Percentiles rank a stretch among this genome's conserved stretches.
These are phyloP conservation scores for Bergia puertoricense DNA, from an alignment of 92 coral and sea anemone genomes.

Conservation along the genomic window DNA sequence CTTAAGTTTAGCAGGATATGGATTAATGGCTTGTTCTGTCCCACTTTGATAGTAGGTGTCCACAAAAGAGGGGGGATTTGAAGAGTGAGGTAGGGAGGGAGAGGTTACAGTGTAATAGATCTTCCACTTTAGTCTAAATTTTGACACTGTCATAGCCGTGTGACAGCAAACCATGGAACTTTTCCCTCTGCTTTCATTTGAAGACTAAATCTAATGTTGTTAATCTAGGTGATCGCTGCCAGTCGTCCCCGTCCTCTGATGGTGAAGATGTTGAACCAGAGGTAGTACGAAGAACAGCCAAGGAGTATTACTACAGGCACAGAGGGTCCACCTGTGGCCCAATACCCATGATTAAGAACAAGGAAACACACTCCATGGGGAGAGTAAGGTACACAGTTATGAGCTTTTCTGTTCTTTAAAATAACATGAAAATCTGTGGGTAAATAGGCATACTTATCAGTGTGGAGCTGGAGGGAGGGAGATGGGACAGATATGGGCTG, in stretches of 20 bases:
- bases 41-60: not conserved
- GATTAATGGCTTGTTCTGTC: not conserved
- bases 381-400: slow-evolving; percentile 7
- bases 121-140: not conserved
- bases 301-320: slow-evolving; percentile 79
- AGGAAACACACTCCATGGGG: slow-evolving; percentile 7
- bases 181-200: not conserved
- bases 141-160: not conserved
- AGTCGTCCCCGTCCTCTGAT: slow-evolving; percentile 75
- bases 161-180: not conserved
- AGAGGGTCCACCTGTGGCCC: slow-evolving; percentile 81
- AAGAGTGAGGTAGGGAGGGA: too few species aligned
- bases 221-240: slow-evolving; percentile 75
- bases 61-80: too few species aligned
- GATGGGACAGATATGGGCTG: too few species aligned
- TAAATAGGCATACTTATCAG: too few species aligned
- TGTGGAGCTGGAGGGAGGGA: too few species aligned
- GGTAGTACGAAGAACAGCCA: slow-evolving; percentile 69
- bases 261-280: slow-evolving; percentile 75
- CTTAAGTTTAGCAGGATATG: not conserved
- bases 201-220: not conserved
- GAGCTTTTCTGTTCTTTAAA: not conserved
- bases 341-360: slow-evolving; percentile 73
- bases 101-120: not conserved
- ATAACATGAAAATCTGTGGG: too few species aligned